phyloP scores from a whole-genome alignment of 1,140 invertebrate genomes.

The Musca vetustissima region DNA sequence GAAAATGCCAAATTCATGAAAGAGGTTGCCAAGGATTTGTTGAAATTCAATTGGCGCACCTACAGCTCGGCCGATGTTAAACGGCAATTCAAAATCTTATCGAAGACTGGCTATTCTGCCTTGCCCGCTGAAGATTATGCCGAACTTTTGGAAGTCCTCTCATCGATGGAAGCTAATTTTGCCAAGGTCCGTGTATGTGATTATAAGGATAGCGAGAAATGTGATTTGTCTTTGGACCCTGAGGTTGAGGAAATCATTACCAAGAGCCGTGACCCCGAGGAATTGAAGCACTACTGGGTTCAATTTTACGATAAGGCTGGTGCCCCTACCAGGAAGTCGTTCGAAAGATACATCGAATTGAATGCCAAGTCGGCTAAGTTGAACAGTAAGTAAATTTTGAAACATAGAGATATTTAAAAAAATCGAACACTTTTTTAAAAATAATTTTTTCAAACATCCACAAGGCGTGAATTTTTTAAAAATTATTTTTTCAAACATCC shows the following conservation, averaged over 20 bases:
- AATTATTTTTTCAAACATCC: too few species aligned
- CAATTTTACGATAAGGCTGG: slow-evolving; percentile 76
- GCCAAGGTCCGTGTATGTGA: slow-evolving; percentile 79
- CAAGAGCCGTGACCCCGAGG: slow-evolving; percentile 69
- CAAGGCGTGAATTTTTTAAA: too few species aligned
- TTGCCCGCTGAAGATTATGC: slow-evolving; percentile 68
- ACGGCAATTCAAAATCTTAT: slow-evolving; percentile 68
- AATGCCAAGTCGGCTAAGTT: slow-evolving; percentile 78
- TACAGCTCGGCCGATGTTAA: slow-evolving; percentile 64
- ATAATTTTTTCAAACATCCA: too few species aligned
- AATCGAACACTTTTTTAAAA: too few species aligned
- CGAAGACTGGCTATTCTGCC: slow-evolving; percentile 68
- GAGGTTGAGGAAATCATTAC: slow-evolving; percentile 71
- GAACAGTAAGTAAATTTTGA: slow-evolving; percentile 57
- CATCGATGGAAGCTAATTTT: slow-evolving; percentile 77
- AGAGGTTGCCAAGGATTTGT: slow-evolving; percentile 59
- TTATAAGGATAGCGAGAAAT: slow-evolving; percentile 66
- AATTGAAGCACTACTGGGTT: slow-evolving; percentile 74
- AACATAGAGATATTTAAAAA: background rate
- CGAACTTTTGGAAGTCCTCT: slow-evolving; percentile 65
- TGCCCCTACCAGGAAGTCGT: slow-evolving; percentile 68
- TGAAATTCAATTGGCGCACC: slow-evolving; percentile 65
- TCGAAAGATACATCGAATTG: slow-evolving; percentile 71
- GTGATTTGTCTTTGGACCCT: slow-evolving; percentile 74
- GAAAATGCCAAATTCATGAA: slow-evolving; percentile 52